Percentiles rank a stretch among this genome's conserved stretches.
These are phyloP conservation scores for Nyctalus aviator DNA, from an alignment of 2,797 vertebrate species.

Conservation along the genomic window DNA sequence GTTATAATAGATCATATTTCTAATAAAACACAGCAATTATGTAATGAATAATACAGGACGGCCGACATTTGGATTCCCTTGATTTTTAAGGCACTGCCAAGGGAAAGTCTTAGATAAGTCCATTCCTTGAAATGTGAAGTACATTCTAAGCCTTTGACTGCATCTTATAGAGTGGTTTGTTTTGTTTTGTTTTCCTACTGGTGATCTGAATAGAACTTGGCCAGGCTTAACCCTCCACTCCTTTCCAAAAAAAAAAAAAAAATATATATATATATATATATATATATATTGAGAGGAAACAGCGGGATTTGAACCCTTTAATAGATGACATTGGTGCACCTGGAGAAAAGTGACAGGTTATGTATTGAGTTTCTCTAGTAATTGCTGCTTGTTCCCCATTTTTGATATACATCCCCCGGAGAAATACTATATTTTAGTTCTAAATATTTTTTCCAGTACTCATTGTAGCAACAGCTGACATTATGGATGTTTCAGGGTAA, in stretches of 20 bases:
- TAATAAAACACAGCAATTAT: slow-evolving; percentile 88
- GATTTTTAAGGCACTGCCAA: slow-evolving; percentile 49
- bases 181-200: background rate
- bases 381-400: slow-evolving; percentile 67
- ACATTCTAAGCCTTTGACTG: background rate
- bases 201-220: slow-evolving; percentile 27
- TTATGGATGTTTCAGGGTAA: slow-evolving; percentile 67
- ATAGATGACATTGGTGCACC: slow-evolving; percentile 25
- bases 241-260: background rate
- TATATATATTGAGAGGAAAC: slow-evolving; percentile 70
- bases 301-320: slow-evolving; percentile 62
- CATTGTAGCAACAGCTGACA: slow-evolving; percentile 64
- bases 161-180: background rate
- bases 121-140: background rate
- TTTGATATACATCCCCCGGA: slow-evolving; percentile 72
- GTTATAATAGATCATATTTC: slow-evolving; percentile 90
- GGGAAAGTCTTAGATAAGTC: slow-evolving; percentile 54
- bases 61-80: slow-evolving; percentile 73
- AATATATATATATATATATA: too few species aligned
- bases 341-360: slow-evolving; percentile 74
- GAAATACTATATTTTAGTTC: slow-evolving; percentile 73
- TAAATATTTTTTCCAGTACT: slow-evolving; percentile 77
- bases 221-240: background rate
- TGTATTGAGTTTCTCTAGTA: slow-evolving; percentile 76
- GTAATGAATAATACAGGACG: slow-evolving; percentile 87